Evolutionary conservation across 2,113 vertebrate genomes (phyloP).

Genomic region (Cyprinodon tularosa): DNA sequence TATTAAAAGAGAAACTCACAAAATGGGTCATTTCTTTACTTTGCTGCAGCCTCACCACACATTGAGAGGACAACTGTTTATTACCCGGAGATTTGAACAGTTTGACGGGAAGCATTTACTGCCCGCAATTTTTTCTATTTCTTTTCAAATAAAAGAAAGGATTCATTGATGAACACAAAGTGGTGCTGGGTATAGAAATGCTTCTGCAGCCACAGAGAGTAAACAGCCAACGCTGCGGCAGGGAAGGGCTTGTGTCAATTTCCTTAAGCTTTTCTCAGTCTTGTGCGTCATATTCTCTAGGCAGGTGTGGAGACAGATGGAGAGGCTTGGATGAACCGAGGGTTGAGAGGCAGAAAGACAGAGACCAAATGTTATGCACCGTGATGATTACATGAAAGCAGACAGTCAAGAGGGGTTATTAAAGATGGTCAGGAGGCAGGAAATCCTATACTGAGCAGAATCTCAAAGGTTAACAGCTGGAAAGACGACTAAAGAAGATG

Average conservation of each 20-base stretch:
- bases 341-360: conserved; percentile 33
- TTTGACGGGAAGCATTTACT: no score
- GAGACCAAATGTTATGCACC: conserved; percentile 54
- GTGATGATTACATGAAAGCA: conserved; percentile 43
- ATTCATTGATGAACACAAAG: not conserved
- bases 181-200: not conserved
- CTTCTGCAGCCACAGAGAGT: not conserved
- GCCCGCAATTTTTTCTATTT: not conserved
- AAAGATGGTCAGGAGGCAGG: conserved; percentile 12
- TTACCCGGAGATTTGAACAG: no score
- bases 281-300: conserved; percentile 16
- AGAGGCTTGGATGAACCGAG: conserved; percentile 50
- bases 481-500: conserved; percentile 17
- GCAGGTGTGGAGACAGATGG: conserved; percentile 57
- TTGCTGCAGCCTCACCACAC: not conserved
- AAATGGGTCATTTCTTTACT: no score
- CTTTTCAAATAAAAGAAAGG: not conserved
- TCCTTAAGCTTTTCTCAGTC: conserved; percentile 20
- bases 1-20: no score
- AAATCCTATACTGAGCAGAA: conserved; percentile 15
- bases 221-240: not conserved
- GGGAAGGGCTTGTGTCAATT: conserved; percentile 15
- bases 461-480: conserved; percentile 11
- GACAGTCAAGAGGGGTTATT: conserved; percentile 38
- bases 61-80: not conserved